phyloP scores from a whole-genome alignment of 2,888 invertebrate species.

The Brenthis daphne region DNA sequence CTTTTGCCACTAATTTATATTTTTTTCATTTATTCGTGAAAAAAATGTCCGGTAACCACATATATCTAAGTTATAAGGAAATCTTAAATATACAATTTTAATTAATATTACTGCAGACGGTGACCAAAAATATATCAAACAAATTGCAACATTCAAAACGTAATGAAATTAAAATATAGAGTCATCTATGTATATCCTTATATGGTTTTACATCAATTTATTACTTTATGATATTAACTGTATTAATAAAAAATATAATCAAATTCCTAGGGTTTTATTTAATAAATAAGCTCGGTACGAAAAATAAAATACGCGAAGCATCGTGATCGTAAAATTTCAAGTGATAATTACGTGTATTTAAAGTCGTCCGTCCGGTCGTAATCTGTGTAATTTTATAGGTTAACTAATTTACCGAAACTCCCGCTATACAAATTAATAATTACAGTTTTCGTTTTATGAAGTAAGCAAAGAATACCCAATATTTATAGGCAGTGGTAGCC shows the following conservation, averaged over 20 bases:
- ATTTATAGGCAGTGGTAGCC: no score
- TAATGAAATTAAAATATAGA: constrained; percentile 5
- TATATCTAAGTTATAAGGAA: no score
- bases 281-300: no score
- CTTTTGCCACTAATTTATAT: no score
- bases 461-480: no score
- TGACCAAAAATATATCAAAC: no score
- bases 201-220: background rate
- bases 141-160: background rate
- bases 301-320: background rate
- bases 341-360: no score
- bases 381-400: background rate
- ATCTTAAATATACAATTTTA: no score
- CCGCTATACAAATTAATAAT: background rate
- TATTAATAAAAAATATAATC: background rate
- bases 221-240: background rate
- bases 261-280: background rate
- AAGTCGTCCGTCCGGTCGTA: background rate
- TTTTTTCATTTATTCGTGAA: no score
- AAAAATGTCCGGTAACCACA: no score
- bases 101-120: no score
- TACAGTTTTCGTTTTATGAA: background rate
- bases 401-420: background rate
- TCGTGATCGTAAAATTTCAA: background rate
- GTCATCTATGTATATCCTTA: background rate